Conservation (phyloP, 2,797 vertebrate genomes). For the Platyrinchus mystaceus region DNA sequence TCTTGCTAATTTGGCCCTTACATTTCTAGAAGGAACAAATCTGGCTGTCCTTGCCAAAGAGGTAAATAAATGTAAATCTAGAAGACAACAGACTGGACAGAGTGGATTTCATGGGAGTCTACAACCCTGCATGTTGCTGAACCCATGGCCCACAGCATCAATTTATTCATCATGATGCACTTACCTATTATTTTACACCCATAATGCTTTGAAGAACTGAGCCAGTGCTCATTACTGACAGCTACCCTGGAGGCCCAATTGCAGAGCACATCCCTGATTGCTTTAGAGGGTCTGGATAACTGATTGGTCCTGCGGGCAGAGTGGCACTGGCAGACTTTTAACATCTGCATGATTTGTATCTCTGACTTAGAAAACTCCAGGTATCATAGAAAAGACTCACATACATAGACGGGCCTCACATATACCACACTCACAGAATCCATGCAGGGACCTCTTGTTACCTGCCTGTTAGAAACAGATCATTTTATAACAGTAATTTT, state of each 20-base stretch:
- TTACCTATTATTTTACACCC: not conserved
- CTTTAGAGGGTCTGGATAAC: not conserved
- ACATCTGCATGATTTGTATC: not conserved
- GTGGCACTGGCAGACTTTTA: not conserved
- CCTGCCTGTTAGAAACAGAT: not conserved
- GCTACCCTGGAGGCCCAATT: not conserved
- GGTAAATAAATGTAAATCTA: not conserved
- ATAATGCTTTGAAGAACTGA: not conserved
- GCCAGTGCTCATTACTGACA: not conserved
- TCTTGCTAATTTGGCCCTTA: not conserved
- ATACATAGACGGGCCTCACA: not conserved
- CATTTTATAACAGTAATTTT: not conserved
- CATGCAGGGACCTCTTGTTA: not conserved
- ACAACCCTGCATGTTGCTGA: not conserved
- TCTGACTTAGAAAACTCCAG: not conserved
- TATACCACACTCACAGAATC: not conserved
- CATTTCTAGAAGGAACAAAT: not conserved
- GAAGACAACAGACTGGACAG: not conserved
- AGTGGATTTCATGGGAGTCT: not conserved
- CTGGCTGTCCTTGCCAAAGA: not conserved
- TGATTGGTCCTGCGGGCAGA: not conserved
- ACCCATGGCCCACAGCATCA: not conserved
- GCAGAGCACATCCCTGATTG: not conserved
- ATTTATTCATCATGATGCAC: not conserved
- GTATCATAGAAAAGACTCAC: not conserved